Evolutionary conservation across 2,113 vertebrate species (phyloP), one percentile per base, ranked within the genome.

Genomic region (Prunella fulvescens): DNA sequence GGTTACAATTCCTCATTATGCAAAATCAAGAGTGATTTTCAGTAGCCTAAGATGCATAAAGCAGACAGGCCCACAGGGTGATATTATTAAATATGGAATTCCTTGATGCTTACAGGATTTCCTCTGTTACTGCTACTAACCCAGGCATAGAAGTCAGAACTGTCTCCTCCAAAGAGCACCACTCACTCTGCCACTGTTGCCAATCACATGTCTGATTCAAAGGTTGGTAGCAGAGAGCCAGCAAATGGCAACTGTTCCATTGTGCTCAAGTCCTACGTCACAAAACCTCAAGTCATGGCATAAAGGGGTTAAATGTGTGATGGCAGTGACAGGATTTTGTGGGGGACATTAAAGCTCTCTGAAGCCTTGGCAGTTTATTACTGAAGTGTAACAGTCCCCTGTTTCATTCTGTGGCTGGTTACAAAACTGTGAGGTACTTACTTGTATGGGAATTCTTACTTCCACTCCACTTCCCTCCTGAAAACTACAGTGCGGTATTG

Each of bases 241-340:
- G 67, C 86, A 39, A 70, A 61, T 40, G 58, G 76, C 92, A 95
- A 90, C 81, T 89, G 90, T 82, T 91, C 86, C 67, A 58, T 48
- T 92, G 90, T 82, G 33, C 76, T 29, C 14, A 2, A 11, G 10
- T 72, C 33, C 51, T 26, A 10, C 0, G 0, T 54, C 64, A 70
- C 60, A 77, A 92, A 96, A 76, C 67, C 56, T 48, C 2, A 2
- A 77, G 39, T 50, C 11, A 5, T 3, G 60, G 72, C 67, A 76
- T 12, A 47, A 54, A 95, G 58, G 93, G 83, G 45, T 86, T 96
- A 65, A 96, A 93, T 14, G 10, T 24, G 22, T 56, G 65, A 88
- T 54, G 51, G 73, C 61, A 88, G 60, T 70, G 90, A 86, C 58
- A 88, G 74, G 22, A 86, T 92, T 72, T 42, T 19, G 62, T n/a